A percentile compares a stretch with the other conserved stretches of the same genome.
Evolutionary conservation across 1,140 invertebrate genomes (phyloP).

Genomic region (Steinernema khuongi): DNA sequence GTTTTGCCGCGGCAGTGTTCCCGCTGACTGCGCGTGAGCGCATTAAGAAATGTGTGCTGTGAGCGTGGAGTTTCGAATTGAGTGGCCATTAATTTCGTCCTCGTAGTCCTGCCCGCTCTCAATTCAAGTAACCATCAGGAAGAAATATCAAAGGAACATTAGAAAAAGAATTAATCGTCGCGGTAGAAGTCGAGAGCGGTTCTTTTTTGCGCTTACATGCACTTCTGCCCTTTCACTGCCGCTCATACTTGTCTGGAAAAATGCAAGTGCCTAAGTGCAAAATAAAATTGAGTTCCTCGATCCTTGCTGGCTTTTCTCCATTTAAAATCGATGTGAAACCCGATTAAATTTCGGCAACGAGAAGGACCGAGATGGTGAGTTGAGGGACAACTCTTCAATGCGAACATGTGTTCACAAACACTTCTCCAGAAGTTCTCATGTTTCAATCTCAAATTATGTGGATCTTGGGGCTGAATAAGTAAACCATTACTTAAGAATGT

Average conservation of each 20-base stretch:
- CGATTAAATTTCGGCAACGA: not conserved
- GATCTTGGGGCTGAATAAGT: not conserved
- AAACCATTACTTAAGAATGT: not conserved
- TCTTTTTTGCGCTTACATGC: conserved; percentile 7
- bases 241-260: too few relatives aligned
- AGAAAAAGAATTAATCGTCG: conserved; percentile 10
- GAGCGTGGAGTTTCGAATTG: conserved; percentile 16
- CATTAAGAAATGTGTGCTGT: conserved; percentile 15
- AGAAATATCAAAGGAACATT: not conserved
- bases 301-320: not conserved
- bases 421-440: too few relatives aligned
- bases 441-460: too few relatives aligned
- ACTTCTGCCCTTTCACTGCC: not conserved
- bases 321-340: conserved; percentile 17
- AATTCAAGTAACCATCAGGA: not conserved
- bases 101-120: not conserved
- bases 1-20: not conserved
- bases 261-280: not conserved
- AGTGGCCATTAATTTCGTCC: conserved; percentile 11
- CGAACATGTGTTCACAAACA: too few relatives aligned
- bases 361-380: not conserved
- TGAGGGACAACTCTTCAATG: too few relatives aligned
- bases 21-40: not conserved
- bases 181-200: conserved; percentile 10
- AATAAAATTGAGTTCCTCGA: conserved; percentile 12